These are phyloP conservation scores for Aselliscus stoliczkanus DNA, from an alignment of 2,797 vertebrate genomes.

Conservation along the genomic window DNA sequence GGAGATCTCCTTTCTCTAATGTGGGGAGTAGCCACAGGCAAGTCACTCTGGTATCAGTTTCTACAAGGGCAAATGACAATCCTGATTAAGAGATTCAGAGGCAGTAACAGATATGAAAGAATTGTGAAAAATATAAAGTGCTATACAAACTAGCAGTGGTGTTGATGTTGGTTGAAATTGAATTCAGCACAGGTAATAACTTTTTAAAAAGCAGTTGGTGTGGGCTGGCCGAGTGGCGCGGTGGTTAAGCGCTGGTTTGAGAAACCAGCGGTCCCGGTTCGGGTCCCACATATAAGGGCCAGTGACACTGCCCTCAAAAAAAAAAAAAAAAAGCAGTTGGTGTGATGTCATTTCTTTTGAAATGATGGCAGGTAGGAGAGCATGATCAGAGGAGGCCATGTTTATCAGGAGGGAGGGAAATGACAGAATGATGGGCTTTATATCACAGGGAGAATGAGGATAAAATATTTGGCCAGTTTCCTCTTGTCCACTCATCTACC, in stretches of 20 bases:
- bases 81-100: background rate
- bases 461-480: background rate
- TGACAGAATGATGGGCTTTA: background rate
- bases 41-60: background rate
- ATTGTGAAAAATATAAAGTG: background rate
- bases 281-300: too few species aligned
- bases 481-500: background rate
- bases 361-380: background rate
- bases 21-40: background rate
- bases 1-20: background rate
- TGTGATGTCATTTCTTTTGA: background rate
- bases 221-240: too few species aligned
- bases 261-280: too few species aligned
- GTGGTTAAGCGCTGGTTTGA: too few species aligned
- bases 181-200: background rate
- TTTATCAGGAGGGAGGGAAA: background rate
- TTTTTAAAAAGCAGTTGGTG: background rate
- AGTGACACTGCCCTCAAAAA: too few species aligned
- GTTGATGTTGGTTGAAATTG: background rate
- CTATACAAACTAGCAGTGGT: background rate
- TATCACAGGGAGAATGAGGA: background rate
- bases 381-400: background rate
- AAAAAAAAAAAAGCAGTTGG: background rate
- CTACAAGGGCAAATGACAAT: background rate
- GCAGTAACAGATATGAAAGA: background rate